Conservation (phyloP, 2,888 invertebrate genomes). For the Dendrolimus houi region DNA sequence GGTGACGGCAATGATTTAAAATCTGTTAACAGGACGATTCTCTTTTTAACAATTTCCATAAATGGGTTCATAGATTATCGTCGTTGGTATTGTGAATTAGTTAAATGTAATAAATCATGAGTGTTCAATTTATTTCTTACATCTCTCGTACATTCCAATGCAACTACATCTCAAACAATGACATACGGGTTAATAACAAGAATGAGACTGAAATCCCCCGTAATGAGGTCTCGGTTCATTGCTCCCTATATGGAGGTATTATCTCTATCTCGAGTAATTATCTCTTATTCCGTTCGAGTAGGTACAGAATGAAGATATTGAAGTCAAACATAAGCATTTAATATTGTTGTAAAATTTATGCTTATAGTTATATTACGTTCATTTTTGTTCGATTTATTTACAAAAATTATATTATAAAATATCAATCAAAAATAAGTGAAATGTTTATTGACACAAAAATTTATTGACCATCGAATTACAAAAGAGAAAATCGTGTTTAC, state of each 20-base stretch:
- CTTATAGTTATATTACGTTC: no score
- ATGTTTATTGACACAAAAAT: no score
- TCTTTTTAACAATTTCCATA: slow-evolving; percentile 76
- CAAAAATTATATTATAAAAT: no score
- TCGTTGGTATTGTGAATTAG: slow-evolving; percentile 13
- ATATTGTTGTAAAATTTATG: no score
- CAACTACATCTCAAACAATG: slow-evolving; percentile 31
- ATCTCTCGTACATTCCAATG: not conserved
- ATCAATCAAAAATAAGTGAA: no score
- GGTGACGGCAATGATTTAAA: slow-evolving; percentile 76
- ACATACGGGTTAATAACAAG: slow-evolving; percentile 39
- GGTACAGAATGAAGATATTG: slow-evolving; percentile 25
- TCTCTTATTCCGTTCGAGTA: slow-evolving; percentile 36
- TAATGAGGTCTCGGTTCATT: slow-evolving; percentile 45
- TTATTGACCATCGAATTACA: no score
- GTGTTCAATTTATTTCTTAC: not conserved
- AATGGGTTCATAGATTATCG: slow-evolving; percentile 69
- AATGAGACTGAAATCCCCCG: slow-evolving; percentile 47
- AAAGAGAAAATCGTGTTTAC: no score
- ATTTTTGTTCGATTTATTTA: no score
- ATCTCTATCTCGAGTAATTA: slow-evolving; percentile 51
- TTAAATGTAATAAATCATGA: not conserved
- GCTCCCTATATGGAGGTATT: slow-evolving; percentile 34
- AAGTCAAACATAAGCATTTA: slow-evolving; percentile 10
- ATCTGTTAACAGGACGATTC: slow-evolving; percentile 75